Conservation (phyloP, 2,888 invertebrate species). For the Argynnis bischoffii region DNA sequence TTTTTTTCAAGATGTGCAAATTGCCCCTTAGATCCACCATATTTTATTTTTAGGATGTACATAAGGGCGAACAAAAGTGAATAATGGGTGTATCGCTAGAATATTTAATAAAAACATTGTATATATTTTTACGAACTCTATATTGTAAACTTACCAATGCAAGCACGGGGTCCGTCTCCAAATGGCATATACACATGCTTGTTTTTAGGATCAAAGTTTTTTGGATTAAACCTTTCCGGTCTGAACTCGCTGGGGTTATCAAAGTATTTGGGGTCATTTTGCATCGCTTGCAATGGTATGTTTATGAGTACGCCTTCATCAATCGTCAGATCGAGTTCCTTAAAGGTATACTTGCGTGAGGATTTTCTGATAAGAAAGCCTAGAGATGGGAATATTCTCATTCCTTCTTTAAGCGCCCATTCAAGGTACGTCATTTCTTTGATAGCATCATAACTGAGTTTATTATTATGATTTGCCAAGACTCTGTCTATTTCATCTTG, state of each 20-base stretch:
- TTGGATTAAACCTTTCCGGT: conserved; percentile 59
- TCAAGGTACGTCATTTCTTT: conserved; percentile 64
- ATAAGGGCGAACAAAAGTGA: no score
- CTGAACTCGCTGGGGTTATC: conserved; percentile 54
- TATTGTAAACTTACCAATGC: conserved; percentile 56
- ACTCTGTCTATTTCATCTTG: conserved; percentile 58
- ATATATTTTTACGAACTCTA: not conserved
- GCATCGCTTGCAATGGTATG: conserved; percentile 52
- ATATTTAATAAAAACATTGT: no score
- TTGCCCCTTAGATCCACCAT: no score
- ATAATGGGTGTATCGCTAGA: not conserved
- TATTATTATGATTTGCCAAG: conserved; percentile 49
- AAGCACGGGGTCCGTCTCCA: conserved; percentile 63
- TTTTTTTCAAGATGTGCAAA: no score
- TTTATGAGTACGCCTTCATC: conserved; percentile 56
- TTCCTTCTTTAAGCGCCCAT: conserved; percentile 59
- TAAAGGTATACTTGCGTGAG: conserved; percentile 53
- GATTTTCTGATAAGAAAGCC: conserved; percentile 56
- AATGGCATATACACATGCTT: conserved; percentile 63
- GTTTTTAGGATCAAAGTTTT: conserved; percentile 45
- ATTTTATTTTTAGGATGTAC: no score
- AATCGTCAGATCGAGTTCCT: conserved; percentile 52
- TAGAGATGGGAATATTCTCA: conserved; percentile 64
- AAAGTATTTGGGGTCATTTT: conserved; percentile 61
- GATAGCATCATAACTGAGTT: conserved; percentile 59